Evolutionary conservation across 2,797 vertebrate genomes (phyloP).

Genomic region (Malacoctenus gilli): DNA sequence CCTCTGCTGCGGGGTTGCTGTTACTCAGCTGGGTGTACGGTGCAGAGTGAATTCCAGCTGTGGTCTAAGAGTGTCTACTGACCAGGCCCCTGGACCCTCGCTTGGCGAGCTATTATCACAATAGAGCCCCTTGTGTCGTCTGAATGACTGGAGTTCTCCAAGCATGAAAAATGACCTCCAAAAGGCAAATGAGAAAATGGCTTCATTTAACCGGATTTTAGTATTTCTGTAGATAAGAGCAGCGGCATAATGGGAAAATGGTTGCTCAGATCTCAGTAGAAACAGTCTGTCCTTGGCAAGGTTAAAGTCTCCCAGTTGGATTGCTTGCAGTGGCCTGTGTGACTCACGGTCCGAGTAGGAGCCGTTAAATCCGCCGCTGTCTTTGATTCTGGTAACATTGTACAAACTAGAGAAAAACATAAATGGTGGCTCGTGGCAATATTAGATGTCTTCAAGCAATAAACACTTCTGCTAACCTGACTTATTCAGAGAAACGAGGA

Average conservation of each 20-base stretch:
- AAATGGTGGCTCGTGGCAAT: constrained; percentile 75
- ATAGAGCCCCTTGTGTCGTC: constrained; percentile 62
- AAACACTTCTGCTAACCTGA: constrained; percentile 50
- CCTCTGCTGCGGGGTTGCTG: constrained; percentile 45
- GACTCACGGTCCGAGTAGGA: constrained; percentile 27
- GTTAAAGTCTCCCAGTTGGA: constrained; percentile 68
- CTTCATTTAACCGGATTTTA: constrained; percentile 81
- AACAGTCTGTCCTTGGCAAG: constrained; percentile 72
- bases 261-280: constrained; percentile 71
- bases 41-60: constrained; percentile 55
- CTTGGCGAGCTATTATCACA: constrained; percentile 62
- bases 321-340: constrained; percentile 57
- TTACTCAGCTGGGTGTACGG: constrained; percentile 34
- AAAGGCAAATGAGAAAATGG: constrained; percentile 80
- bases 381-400: constrained; percentile 53
- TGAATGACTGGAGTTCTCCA: constrained; percentile 71
- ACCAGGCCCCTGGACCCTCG: constrained; percentile 49
- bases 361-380: constrained; percentile 35
- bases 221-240: constrained; percentile 81
- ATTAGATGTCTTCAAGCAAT: constrained; percentile 51
- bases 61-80: constrained; percentile 44
- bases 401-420: constrained; percentile 56
- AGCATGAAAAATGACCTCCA: constrained; percentile 80
- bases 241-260: constrained; percentile 74
- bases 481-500: constrained; percentile 39